Percentiles rank a stretch among this genome's conserved stretches.
Conservation (phyloP, 2,888 invertebrate genomes). For the Thalpophila matura region DNA sequence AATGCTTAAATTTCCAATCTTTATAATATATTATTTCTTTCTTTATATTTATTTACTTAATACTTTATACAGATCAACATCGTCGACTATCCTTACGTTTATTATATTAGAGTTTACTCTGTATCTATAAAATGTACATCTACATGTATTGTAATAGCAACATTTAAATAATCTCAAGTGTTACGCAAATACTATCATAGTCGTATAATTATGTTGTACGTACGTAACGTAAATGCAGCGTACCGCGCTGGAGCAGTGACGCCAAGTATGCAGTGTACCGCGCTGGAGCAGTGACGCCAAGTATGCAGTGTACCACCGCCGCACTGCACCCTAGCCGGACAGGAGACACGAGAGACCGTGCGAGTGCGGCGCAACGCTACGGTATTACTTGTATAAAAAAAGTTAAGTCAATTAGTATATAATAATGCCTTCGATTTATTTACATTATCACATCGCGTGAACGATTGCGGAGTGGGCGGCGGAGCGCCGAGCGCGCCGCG, state of each 20-base stretch:
- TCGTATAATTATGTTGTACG: slow-evolving; percentile 41
- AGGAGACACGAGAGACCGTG: slow-evolving; percentile 53
- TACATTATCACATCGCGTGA: slow-evolving; percentile 84
- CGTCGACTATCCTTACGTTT: slow-evolving; percentile 72
- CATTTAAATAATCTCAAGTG: slow-evolving; percentile 75
- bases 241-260: slow-evolving; percentile 24
- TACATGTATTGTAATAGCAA: slow-evolving; percentile 61
- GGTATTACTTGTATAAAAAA: slow-evolving; percentile 81
- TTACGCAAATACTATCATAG: slow-evolving; percentile 65
- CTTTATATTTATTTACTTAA: slow-evolving; percentile 79
- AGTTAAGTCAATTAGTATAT: slow-evolving; percentile 70
- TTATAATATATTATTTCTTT: slow-evolving; percentile 79
- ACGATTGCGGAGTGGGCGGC: slow-evolving; percentile 67
- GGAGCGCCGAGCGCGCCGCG: slow-evolving; percentile 40
- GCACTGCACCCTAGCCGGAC: slow-evolving; percentile 32
- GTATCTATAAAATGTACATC: slow-evolving; percentile 81
- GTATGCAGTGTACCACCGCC: neutral
- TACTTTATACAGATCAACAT: slow-evolving; percentile 85
- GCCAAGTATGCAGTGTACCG: neutral
- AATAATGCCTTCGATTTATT: slow-evolving; percentile 73
- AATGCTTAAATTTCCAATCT: slow-evolving; percentile 86
- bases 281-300: slow-evolving; percentile 22
- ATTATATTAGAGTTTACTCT: slow-evolving; percentile 69
- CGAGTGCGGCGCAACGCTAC: slow-evolving; percentile 55
- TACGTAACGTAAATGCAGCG: slow-evolving; percentile 50